Conservation (phyloP, 1,140 invertebrate genomes). For the Panagrolaimus sp. region DNA sequence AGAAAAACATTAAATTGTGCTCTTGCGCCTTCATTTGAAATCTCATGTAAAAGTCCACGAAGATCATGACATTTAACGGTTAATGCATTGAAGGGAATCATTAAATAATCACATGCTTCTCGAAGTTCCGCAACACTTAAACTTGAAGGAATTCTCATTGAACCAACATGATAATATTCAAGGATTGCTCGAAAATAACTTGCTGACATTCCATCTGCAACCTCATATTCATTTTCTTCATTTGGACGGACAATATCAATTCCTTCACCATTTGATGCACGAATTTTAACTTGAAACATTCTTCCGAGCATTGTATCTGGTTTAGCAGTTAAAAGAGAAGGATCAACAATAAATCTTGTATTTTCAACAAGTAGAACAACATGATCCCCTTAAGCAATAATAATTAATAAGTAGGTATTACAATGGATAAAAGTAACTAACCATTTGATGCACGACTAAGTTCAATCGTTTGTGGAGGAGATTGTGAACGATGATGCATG, state of each 20-base stretch:
- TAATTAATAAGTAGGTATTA: background rate
- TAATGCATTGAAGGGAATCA: slow-evolving; percentile 91
- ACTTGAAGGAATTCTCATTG: slow-evolving; percentile 77
- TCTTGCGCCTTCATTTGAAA: slow-evolving; percentile 95
- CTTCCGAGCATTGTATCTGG: slow-evolving; percentile 59
- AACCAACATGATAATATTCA: slow-evolving; percentile 85
- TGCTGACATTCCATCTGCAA: slow-evolving; percentile 94
- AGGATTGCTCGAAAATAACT: slow-evolving; percentile 89
- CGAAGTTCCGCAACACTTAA: slow-evolving; percentile 85
- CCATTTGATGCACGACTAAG: slow-evolving; percentile 49
- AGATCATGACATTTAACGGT: slow-evolving; percentile 92
- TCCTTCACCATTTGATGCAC: slow-evolving; percentile 25
- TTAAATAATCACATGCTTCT: slow-evolving; percentile 95
- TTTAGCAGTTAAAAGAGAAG: slow-evolving; percentile 48
- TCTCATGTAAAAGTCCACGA: slow-evolving; percentile 86
- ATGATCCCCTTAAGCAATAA: slow-evolving; percentile 43
- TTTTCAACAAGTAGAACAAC: slow-evolving; percentile 55
- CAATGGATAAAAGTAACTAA: slow-evolving; percentile 24
- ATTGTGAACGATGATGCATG: slow-evolving; percentile 17
- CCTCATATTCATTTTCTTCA: slow-evolving; percentile 90
- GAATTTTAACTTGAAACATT: slow-evolving; percentile 47
- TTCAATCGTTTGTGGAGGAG: slow-evolving; percentile 52
- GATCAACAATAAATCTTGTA: slow-evolving; percentile 56
- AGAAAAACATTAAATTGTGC: slow-evolving; percentile 92
- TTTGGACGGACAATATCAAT: slow-evolving; percentile 67